phyloP scores from a whole-genome alignment of 2,797 vertebrate species.

The Ptychadena robeensis region DNA sequence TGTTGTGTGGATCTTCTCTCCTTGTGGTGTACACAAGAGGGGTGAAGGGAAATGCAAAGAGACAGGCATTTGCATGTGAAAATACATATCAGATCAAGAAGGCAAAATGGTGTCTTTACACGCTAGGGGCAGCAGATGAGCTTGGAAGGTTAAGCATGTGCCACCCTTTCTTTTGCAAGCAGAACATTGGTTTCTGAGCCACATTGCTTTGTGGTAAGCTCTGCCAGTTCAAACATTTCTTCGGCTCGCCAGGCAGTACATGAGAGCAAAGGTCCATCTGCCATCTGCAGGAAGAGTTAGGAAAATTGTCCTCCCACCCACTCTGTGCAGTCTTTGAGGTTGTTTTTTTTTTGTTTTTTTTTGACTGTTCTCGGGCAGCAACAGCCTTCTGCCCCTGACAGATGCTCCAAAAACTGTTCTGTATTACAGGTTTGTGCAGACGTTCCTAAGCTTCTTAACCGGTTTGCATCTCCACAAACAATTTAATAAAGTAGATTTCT shows the following conservation, averaged over 20 bases:
- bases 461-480: background rate
- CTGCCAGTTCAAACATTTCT: conserved; percentile 54
- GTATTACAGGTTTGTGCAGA: conserved; percentile 30
- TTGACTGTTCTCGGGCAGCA: conserved; percentile 23
- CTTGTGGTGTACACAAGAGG: background rate
- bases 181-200: conserved; percentile 54
- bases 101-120: conserved; percentile 51
- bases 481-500: background rate
- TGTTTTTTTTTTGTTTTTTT: no score
- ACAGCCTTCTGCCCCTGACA: conserved; percentile 48
- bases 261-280: conserved; percentile 58
- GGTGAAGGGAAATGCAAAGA: background rate
- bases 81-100: conserved; percentile 32
- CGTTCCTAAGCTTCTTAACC: conserved; percentile 18
- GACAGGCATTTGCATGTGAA: conserved; percentile 33
- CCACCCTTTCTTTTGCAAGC: conserved; percentile 37
- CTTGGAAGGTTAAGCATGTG: conserved; percentile 35
- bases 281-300: conserved; percentile 40
- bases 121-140: conserved; percentile 51
- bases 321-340: conserved; percentile 45
- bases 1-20: no score
- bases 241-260: conserved; percentile 42
- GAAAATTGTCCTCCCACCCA: conserved; percentile 17
- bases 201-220: conserved; percentile 53
- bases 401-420: conserved; percentile 30